A percentile compares a stretch with the other conserved stretches of the same genome.
Conservation (phyloP, 2,888 invertebrate species). For the Coelopa pilipes region DNA sequence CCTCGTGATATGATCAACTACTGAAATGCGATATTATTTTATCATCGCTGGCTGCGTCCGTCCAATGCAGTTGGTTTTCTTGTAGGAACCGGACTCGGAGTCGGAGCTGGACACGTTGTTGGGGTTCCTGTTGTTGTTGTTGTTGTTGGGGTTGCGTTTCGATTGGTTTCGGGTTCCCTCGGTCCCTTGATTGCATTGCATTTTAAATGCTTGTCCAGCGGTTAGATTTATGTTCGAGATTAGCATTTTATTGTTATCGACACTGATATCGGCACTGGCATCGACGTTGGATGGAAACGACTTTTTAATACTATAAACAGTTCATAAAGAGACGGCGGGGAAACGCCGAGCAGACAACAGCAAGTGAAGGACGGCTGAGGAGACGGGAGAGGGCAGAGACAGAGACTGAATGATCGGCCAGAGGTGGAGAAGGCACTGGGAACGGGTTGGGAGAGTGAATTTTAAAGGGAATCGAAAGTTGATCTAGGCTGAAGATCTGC, state of each 20-base stretch:
- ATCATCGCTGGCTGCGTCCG: neutral
- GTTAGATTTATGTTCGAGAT: slow-evolving; percentile 16
- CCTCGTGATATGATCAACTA: neutral
- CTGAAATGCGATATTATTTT: neutral
- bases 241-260: slow-evolving; percentile 25
- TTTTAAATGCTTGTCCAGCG: slow-evolving; percentile 14
- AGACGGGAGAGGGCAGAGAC: too few relatives aligned
- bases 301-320: slow-evolving; percentile 14
- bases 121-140: too few relatives aligned
- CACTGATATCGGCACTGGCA: neutral
- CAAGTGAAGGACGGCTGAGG: too few relatives aligned
- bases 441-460: too few relatives aligned
- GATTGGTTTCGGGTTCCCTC: too few relatives aligned
- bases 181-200: slow-evolving; percentile 6
- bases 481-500: too few relatives aligned
- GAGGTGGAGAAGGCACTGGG: too few relatives aligned
- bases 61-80: neutral
- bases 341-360: too few relatives aligned
- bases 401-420: too few relatives aligned
- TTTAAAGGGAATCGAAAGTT: too few relatives aligned
- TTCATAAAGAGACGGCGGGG: neutral
- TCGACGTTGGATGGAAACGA: neutral
- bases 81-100: neutral
- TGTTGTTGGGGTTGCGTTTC: too few relatives aligned
- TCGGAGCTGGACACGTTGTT: too few relatives aligned